These are phyloP conservation scores for Lophochroa leadbeateri DNA, from an alignment of 2,113 vertebrate genomes.

Conservation along the genomic window DNA sequence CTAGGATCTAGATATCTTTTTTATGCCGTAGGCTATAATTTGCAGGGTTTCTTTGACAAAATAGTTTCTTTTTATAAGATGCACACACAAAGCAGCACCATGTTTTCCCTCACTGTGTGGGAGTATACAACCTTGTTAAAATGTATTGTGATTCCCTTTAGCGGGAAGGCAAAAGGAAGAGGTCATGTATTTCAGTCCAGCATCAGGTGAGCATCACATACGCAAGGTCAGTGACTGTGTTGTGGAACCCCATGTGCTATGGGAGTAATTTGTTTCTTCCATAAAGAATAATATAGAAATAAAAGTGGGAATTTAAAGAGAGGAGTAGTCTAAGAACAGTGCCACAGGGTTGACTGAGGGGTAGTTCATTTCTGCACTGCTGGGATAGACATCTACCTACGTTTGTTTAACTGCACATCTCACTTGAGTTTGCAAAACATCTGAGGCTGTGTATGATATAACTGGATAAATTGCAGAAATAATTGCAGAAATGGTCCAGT, in stretches of 20 bases:
- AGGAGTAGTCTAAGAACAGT: not conserved
- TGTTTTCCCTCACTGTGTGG: not conserved
- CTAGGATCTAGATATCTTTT: constrained; percentile 22
- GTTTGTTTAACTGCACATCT: not conserved
- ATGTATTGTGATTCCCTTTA: not conserved
- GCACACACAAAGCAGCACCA: not conserved
- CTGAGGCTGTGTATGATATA: not conserved
- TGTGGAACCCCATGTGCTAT: not conserved
- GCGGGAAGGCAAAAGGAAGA: not conserved
- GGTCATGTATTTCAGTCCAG: not conserved
- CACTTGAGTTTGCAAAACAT: not conserved
- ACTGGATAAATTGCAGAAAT: not conserved
- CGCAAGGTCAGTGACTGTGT: not conserved
- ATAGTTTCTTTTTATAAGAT: not conserved
- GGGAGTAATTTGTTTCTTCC: not conserved
- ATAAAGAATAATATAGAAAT: not conserved
- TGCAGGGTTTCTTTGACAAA: constrained; percentile 17
- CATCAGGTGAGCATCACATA: not conserved
- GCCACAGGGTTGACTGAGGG: not conserved
- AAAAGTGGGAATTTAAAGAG: not conserved
- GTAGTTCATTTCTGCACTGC: not conserved
- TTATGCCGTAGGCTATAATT: constrained; percentile 35
- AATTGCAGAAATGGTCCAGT: not conserved
- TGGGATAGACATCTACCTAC: not conserved
- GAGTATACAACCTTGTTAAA: not conserved